A percentile compares a stretch with the other conserved stretches of the same genome.
Conservation (phyloP, 2,797 vertebrate genomes). For the Pogonophryne albipinna region DNA sequence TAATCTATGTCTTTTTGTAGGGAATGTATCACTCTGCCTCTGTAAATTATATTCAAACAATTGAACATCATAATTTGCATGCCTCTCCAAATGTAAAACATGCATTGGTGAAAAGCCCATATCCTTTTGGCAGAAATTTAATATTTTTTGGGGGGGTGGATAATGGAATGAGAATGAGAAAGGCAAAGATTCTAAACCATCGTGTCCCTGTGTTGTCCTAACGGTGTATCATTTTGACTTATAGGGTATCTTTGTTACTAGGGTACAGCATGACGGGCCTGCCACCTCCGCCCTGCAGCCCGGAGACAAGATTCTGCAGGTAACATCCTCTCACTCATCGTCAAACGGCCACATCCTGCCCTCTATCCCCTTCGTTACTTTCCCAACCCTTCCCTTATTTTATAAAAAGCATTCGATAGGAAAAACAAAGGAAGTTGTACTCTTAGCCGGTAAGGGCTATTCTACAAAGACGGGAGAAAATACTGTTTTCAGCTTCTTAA, state of each 20-base stretch:
- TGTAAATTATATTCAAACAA: conserved; percentile 16
- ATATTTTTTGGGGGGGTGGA: conserved; percentile 21
- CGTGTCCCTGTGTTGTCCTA: conserved; percentile 93
- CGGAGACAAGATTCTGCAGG: conserved; percentile 99
- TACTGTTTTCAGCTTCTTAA: no score
- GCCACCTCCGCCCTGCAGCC: conserved; percentile 94
- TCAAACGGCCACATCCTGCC: conserved; percentile 29
- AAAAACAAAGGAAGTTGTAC: neutral
- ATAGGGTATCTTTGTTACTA: conserved; percentile 99
- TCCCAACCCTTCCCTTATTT: neutral
- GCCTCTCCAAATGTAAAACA: conserved; percentile 63
- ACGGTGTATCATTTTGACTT: conserved; percentile 99
- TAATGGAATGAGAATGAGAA: conserved; percentile 75
- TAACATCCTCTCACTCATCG: conserved; percentile 78
- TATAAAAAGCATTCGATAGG: conserved; percentile 17
- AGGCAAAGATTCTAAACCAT: conserved; percentile 91
- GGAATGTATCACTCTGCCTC: conserved; percentile 31
- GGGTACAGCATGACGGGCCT: conserved; percentile 99
- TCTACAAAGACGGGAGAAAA: neutral
- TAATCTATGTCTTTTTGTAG: conserved; percentile 30
- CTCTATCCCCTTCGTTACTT: conserved; percentile 14
- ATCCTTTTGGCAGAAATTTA: conserved; percentile 53
- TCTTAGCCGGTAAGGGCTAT: neutral
- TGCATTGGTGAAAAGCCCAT: conserved; percentile 41
- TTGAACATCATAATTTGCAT: conserved; percentile 44